Evolutionary conservation across 2,113 vertebrate species (phyloP).

Genomic region (Sapajus apella): DNA sequence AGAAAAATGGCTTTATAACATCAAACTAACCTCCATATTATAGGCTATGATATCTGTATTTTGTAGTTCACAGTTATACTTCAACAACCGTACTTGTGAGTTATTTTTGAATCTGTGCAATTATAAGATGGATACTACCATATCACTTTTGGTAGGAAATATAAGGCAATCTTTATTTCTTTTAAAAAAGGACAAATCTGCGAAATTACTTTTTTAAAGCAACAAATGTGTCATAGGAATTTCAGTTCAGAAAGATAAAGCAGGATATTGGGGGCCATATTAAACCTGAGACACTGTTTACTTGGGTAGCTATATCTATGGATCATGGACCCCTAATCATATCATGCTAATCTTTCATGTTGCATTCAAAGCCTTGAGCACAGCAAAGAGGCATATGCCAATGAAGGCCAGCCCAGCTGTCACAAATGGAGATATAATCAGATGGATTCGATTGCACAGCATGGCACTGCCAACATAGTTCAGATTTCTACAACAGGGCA

Average conservation of each 20-base stretch:
- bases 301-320: background rate
- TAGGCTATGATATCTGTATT: background rate
- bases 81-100: background rate
- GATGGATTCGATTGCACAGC: background rate
- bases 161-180: background rate
- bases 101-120: background rate
- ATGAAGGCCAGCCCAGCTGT: background rate
- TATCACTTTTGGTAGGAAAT: background rate
- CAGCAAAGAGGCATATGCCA: background rate
- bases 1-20: background rate
- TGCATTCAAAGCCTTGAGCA: background rate
- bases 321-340: background rate
- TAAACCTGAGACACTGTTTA: background rate
- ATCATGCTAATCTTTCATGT: background rate
- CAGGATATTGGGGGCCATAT: background rate
- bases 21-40: background rate
- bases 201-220: background rate
- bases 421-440: slow-evolving; percentile 46
- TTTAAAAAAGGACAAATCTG: background rate
- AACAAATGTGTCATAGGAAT: background rate
- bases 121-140: background rate
- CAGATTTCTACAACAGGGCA: background rate
- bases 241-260: background rate
- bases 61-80: background rate
- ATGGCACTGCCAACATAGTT: background rate